Conservation (phyloP, 2,797 vertebrate genomes). For the Chaenodraco wilsoni region DNA sequence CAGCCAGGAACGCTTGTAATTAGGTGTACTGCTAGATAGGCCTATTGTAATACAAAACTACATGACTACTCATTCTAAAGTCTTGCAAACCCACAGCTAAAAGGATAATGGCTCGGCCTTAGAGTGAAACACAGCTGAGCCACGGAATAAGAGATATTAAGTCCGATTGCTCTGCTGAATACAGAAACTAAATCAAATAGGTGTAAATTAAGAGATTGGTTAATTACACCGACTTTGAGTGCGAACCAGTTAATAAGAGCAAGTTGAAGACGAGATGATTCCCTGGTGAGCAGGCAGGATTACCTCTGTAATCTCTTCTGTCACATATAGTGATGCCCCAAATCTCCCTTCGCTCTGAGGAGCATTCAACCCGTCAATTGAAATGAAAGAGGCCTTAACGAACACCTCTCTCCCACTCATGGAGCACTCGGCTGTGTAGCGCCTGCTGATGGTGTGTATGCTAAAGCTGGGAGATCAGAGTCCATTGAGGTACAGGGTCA, state of each 20-base stretch:
- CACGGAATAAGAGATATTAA: conserved; percentile 79
- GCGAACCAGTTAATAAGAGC: conserved; percentile 87
- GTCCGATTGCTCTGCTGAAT: conserved; percentile 74
- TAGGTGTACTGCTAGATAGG: conserved; percentile 68
- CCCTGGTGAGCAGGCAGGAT: conserved; percentile 86
- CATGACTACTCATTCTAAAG: conserved; percentile 76
- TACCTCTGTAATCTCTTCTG: conserved; percentile 90
- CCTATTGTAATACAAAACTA: conserved; percentile 81
- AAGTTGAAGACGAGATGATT: conserved; percentile 82
- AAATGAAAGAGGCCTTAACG: conserved; percentile 85
- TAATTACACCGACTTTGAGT: conserved; percentile 81
- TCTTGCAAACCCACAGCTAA: conserved; percentile 80
- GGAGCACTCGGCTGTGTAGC: conserved; percentile 59
- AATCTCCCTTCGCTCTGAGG: conserved; percentile 87
- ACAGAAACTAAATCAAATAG: conserved; percentile 79
- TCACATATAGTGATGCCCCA: conserved; percentile 89
- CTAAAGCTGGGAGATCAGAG: conserved; percentile 75
- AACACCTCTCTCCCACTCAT: conserved; percentile 75
- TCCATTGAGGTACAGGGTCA: conserved; percentile 48
- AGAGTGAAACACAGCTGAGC: conserved; percentile 78
- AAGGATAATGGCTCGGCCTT: conserved; percentile 81
- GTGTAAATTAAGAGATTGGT: conserved; percentile 80
- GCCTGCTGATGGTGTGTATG: conserved; percentile 58
- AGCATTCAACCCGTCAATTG: conserved; percentile 86
- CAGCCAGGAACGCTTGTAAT: conserved; percentile 74